These are phyloP conservation scores for Oreohelix idahoensis DNA, from an alignment of 1,140 invertebrate genomes.

Conservation along the genomic window DNA sequence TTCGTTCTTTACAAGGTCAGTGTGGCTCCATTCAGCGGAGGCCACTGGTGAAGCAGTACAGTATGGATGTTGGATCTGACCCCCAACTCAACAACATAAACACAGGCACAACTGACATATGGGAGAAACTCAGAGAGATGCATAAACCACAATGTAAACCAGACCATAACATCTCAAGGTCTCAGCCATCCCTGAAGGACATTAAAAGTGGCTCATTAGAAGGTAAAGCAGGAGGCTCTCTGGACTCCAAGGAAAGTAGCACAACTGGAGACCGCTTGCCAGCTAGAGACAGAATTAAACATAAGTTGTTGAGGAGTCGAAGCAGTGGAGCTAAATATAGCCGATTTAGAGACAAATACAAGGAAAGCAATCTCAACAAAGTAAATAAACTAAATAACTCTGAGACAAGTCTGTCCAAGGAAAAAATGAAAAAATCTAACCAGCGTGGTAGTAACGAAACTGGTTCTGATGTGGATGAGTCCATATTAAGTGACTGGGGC, in stretches of 20 bases:
- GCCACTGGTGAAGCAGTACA: constrained; percentile 51
- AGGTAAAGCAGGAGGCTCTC: constrained; percentile 34
- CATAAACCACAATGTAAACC: constrained; percentile 11
- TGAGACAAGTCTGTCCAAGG: constrained; percentile 41
- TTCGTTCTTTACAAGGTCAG: constrained; percentile 35
- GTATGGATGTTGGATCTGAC: constrained; percentile 52
- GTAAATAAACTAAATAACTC: constrained; percentile 31
- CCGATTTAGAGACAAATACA: constrained; percentile 54
- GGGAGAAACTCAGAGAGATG: constrained; percentile 43
- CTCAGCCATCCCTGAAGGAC: constrained; percentile 48
- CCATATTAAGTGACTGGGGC: constrained; percentile 57
- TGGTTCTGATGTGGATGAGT: constrained; percentile 59
- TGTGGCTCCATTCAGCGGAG: constrained; percentile 29
- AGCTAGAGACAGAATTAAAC: constrained; percentile 45
- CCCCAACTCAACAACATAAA: constrained; percentile 49
- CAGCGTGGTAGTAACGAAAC: constrained; percentile 53
- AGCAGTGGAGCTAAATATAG: constrained; percentile 57
- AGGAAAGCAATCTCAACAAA: constrained; percentile 43
- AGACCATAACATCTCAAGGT: constrained; percentile 45
- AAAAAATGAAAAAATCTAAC: constrained; percentile 42
- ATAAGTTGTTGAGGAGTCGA: constrained; percentile 48
- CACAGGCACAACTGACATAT: constrained; percentile 50
- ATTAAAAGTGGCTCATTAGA: constrained; percentile 41
- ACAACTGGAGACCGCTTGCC: constrained; percentile 40
- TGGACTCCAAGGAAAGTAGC: constrained; percentile 42